These are phyloP conservation scores for Drosophila littoralis DNA, from an alignment of 1,140 invertebrate species.

Conservation along the genomic window DNA sequence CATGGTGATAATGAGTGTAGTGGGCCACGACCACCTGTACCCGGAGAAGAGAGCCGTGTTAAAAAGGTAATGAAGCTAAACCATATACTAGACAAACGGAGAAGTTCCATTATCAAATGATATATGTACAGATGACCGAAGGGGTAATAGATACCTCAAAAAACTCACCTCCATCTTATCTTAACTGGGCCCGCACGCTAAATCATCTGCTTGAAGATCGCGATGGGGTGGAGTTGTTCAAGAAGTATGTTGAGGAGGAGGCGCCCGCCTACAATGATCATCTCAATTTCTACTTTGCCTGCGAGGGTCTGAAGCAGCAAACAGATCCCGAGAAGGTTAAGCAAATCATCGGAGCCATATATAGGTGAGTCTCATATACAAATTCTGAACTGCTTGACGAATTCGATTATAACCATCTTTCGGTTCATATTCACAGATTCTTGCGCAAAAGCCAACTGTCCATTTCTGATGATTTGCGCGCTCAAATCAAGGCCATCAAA, in stretches of 20 bases:
- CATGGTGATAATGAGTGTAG: conserved; percentile 85
- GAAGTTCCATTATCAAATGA: too few species aligned
- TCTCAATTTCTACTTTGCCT: conserved; percentile 96
- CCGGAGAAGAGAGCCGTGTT: conserved; percentile 84
- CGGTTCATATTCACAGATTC: conserved; percentile 86
- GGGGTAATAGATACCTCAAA: conserved; percentile 84
- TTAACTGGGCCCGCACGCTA: conserved; percentile 94
- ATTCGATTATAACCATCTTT: too few species aligned
- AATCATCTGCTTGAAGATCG: conserved; percentile 92
- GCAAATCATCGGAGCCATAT: conserved; percentile 92
- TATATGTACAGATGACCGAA: conserved; percentile 78
- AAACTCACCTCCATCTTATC: conserved; percentile 90
- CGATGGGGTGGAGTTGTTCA: conserved; percentile 94
- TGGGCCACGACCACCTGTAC: conserved; percentile 84
- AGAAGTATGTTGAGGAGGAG: conserved; percentile 92
- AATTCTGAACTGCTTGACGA: too few species aligned
- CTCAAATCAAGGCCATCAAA: conserved; percentile 88
- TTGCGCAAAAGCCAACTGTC: conserved; percentile 92
- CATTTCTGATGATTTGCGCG: conserved; percentile 91
- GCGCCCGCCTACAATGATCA: conserved; percentile 90
- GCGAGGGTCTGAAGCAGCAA: conserved; percentile 94
- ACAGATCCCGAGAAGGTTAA: conserved; percentile 89
- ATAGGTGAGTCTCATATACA: conserved; percentile 86
- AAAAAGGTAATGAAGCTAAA: conserved; percentile 68
- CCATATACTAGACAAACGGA: neutral